Base-by-base conservation (phyloP, 2,797 vertebrate species). In the Strix occidentalis region DNA sequence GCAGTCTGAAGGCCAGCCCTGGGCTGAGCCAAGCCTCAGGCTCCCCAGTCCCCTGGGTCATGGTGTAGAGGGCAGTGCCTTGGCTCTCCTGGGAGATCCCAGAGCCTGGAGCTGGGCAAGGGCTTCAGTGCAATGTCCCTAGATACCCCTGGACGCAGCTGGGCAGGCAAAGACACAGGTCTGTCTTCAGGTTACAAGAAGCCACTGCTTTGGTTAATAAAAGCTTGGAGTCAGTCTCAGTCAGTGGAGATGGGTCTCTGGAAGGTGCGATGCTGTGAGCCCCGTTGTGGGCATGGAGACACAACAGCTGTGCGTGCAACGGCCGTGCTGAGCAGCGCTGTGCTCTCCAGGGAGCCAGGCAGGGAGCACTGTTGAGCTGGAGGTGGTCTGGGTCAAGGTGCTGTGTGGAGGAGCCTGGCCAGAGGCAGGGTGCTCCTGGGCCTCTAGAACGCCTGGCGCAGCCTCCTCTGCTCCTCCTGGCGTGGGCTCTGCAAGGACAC, bases 401-500 rank as follows among this genome's bases (percentile, higher is more conserved):
- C 80, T 19, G 66, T 5, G 11, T 5, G 16, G 7, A 18, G 14
- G 10, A 84, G 71, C 61, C 31, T 58, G 31, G 35, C 35, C 4
- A 2, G 63, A 56, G 65, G 24, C 53, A n/a, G 35, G 26, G n/a
- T 63, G 61, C 51, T 61, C 77, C 77, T 23, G 56, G 41, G 48
- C n/a, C 10, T 0, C 66, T 78, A 97, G 58, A 97, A 97, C 0
- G 84, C 79, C 87, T 97, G 75, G 71, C 66, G 71, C 89, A 96
- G 84, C 89, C 68, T 91, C 8, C 58, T 94, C 48, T 63, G 60
- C 13, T 96, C 81, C 61, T 93, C 54, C 60, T 43, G 91, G 48
- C 1, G 8, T 0, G 33, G 71, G 41, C 57, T 89, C 96, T 97
- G 89, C 0, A 0, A 68, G 61, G 37, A 85, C 75, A 89, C 21